Percentiles rank a stretch among this genome's conserved stretches.
phyloP scores from a whole-genome alignment of 2,113 vertebrate genomes.

The Sphyrna mokarran region DNA sequence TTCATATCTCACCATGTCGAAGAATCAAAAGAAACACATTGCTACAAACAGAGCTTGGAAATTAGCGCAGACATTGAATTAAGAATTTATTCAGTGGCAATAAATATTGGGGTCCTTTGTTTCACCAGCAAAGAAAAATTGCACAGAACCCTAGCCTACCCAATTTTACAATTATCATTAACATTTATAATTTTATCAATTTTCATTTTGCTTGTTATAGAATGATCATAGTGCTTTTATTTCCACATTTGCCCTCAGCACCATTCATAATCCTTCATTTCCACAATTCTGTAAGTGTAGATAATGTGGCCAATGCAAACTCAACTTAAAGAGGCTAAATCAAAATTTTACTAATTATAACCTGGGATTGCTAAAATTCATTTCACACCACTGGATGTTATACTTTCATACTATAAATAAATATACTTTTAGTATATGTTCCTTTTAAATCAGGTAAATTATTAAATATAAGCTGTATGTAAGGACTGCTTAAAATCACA shows the following conservation, averaged over 20 bases:
- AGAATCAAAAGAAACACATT: background rate
- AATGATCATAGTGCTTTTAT: background rate
- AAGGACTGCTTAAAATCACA: background rate
- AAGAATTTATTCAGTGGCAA: background rate
- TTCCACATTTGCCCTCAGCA: background rate
- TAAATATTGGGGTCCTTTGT: background rate
- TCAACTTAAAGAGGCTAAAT: background rate
- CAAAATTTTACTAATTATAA: background rate
- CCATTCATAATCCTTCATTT: background rate
- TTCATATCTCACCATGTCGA: background rate
- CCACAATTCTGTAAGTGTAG: background rate
- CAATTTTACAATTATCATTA: background rate
- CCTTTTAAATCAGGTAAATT: background rate
- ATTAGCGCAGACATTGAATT: background rate
- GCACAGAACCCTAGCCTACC: background rate
- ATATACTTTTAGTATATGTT: background rate
- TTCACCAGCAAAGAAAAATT: background rate
- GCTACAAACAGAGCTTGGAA: background rate
- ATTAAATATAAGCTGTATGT: background rate
- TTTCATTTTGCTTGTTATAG: too few species aligned
- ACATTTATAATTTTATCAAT: too few species aligned
- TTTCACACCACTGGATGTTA: background rate
- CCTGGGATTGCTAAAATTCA: background rate
- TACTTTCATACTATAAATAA: background rate
- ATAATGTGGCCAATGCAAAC: background rate